phyloP scores from a whole-genome alignment of 2,113 vertebrate genomes.

The Talpa occidentalis region DNA sequence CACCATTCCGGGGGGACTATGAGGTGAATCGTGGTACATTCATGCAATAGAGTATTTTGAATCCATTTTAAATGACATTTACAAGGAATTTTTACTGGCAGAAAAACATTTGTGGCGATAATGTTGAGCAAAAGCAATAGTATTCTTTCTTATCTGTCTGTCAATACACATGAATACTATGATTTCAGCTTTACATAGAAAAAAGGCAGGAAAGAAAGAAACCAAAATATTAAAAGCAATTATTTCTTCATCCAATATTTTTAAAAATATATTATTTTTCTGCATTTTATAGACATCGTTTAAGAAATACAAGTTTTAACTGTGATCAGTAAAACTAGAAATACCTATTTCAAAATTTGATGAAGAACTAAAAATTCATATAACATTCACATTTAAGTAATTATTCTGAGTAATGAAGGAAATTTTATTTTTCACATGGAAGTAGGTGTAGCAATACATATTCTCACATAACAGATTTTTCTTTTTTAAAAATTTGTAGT shows the following conservation, averaged over 20 bases:
- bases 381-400: background rate
- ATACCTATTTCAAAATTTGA: background rate
- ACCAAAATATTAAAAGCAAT: constrained; percentile 17
- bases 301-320: background rate
- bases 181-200: background rate
- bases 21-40: background rate
- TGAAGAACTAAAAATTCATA: background rate
- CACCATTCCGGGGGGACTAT: background rate
- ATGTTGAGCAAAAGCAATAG: background rate
- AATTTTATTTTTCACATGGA: background rate
- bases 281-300: constrained; percentile 18
- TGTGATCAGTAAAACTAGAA: constrained; percentile 1
- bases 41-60: background rate
- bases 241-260: constrained; percentile 18
- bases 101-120: background rate
- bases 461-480: background rate
- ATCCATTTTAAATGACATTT: constrained; percentile 31
- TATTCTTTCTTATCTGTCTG: background rate
- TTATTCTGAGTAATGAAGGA: background rate
- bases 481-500: background rate
- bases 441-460: background rate
- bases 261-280: background rate
- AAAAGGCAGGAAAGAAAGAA: constrained; percentile 21
- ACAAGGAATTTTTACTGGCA: background rate
- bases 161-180: background rate